These are phyloP conservation scores for Corvus cornix DNA, from an alignment of 2,113 vertebrate species.

Conservation along the genomic window DNA sequence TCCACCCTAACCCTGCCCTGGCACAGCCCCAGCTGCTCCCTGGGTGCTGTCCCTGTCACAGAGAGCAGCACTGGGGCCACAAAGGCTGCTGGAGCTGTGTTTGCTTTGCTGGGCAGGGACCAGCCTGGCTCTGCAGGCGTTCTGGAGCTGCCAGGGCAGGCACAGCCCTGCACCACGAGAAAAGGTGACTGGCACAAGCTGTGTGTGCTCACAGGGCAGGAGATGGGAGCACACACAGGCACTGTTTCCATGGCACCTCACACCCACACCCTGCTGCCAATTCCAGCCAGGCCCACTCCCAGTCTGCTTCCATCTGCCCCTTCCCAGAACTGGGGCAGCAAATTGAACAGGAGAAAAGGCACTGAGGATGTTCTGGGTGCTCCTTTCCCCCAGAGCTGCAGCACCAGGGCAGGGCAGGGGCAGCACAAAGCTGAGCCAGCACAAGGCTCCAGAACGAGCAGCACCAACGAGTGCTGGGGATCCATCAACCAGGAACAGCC, in stretches of 20 bases:
- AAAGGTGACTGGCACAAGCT: not conserved
- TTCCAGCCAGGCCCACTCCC: not conserved
- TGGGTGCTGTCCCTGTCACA: not conserved
- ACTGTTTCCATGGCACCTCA: not conserved
- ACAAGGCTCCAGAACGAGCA: not conserved
- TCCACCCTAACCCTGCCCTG: fast-evolving
- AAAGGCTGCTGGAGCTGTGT: not conserved
- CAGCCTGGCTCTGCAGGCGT: not conserved
- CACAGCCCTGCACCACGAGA: not conserved
- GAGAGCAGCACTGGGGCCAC: not conserved
- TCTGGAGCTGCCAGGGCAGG: not conserved
- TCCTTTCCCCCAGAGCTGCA: not conserved
- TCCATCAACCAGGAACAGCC: not conserved
- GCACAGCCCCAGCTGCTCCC: not conserved
- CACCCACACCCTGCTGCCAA: not conserved
- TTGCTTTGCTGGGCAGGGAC: not conserved
- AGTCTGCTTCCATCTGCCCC: not conserved
- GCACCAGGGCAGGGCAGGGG: not conserved
- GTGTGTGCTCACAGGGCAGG: not conserved
- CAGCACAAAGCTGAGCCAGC: not conserved
- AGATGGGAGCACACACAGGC: not conserved
- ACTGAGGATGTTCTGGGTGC: not conserved
- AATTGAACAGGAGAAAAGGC: not conserved
- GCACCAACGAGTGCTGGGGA: not conserved
- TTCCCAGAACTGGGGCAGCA: not conserved